These are phyloP conservation scores for Trichomalopsis sarcophagae DNA, from an alignment of 1,140 invertebrate genomes.

Conservation along the genomic window DNA sequence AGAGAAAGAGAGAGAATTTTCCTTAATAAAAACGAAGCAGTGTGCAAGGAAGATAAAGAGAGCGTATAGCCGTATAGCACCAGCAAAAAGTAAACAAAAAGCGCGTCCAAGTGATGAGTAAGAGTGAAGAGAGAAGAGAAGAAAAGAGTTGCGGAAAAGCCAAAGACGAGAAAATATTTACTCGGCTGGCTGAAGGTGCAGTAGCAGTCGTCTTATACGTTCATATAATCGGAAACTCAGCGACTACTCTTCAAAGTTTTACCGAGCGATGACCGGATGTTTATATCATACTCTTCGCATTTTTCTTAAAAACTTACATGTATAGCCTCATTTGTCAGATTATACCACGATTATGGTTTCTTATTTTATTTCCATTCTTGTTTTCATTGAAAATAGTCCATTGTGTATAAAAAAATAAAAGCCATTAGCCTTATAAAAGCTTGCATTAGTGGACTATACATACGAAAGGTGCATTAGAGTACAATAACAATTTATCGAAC, in stretches of 20 bases:
- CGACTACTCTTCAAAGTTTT: slow-evolving; percentile 28
- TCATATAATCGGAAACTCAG: too few relatives aligned
- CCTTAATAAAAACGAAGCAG: slow-evolving; percentile 13
- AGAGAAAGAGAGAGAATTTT: neutral
- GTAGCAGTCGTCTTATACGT: neutral
- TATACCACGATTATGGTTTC: too few relatives aligned
- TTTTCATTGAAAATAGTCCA: too few relatives aligned
- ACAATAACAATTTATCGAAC: too few relatives aligned
- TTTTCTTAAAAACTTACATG: slow-evolving; percentile 1
- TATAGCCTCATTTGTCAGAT: too few relatives aligned
- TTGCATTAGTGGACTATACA: too few relatives aligned
- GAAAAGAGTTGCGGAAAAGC: neutral
- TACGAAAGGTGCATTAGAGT: too few relatives aligned
- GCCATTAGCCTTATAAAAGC: too few relatives aligned
- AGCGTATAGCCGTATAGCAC: neutral
- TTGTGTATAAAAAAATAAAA: too few relatives aligned
- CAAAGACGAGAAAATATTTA: slow-evolving; percentile 44
- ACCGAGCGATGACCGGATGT: slow-evolving; percentile 22
- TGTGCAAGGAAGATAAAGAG: neutral
- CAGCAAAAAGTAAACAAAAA: neutral
- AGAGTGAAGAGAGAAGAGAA: neutral
- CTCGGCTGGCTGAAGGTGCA: neutral
- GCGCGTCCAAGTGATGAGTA: neutral
- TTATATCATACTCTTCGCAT: slow-evolving; percentile 15
- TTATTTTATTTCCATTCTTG: too few relatives aligned